Evolutionary conservation across 2,113 vertebrate species (phyloP).

Genomic region (Chlorodrepanis virens): DNA sequence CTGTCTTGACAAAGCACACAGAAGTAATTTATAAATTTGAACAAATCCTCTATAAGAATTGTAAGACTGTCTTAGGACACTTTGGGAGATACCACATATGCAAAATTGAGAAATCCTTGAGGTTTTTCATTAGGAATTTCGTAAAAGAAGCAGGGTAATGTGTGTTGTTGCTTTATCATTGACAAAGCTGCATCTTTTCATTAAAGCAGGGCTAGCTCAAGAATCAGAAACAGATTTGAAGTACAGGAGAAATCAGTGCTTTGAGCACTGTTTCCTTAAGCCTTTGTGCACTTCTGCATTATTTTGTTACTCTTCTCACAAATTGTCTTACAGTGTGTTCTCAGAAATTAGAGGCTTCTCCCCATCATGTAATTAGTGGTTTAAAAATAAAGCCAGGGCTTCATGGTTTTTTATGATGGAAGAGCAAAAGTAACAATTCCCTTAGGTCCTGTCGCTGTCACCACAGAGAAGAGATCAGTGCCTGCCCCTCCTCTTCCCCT

Average conservation of each 20-base stretch:
- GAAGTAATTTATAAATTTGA: background rate
- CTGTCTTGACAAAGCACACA: background rate
- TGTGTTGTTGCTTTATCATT: constrained; percentile 24
- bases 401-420: background rate
- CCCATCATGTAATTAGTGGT: constrained; percentile 48
- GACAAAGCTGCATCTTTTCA: background rate
- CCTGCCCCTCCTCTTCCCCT: background rate
- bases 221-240: background rate
- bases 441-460: background rate
- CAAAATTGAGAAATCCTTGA: background rate
- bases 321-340: constrained; percentile 34
- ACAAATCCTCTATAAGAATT: background rate
- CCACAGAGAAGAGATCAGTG: background rate
- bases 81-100: background rate
- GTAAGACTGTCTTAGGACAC: background rate
- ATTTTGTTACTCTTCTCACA: constrained; percentile 31
- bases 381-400: constrained; percentile 61
- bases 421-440: constrained; percentile 33
- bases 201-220: background rate
- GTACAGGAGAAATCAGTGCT: background rate
- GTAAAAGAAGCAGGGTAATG: background rate
- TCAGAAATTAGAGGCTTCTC: constrained; percentile 51
- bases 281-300: background rate
- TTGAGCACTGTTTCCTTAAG: constrained; percentile 15
- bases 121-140: background rate